phyloP scores from a whole-genome alignment of 2,797 vertebrate species.

The Lates japonicus region DNA sequence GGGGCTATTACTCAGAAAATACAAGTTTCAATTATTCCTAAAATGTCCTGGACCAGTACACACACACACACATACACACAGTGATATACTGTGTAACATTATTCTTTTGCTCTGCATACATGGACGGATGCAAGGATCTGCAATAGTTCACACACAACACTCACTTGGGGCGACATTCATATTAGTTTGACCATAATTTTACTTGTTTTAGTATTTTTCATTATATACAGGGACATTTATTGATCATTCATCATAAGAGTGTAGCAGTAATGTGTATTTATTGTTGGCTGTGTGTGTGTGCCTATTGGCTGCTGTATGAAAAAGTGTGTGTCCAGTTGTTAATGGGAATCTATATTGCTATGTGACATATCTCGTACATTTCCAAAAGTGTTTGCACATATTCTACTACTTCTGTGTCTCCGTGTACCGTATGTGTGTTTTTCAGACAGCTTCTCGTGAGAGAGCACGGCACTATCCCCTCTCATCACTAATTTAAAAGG shows the following conservation, averaged over 20 bases:
- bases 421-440: neutral
- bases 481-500: constrained; percentile 45
- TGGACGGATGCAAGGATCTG: constrained; percentile 23
- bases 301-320: neutral
- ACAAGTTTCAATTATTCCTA: constrained; percentile 63
- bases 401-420: neutral
- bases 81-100: constrained; percentile 22
- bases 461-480: no score
- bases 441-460: neutral
- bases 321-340: neutral
- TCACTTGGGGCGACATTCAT: constrained; percentile 5
- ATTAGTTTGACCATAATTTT: constrained; percentile 49
- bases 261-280: neutral
- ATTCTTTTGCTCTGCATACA: constrained; percentile 17
- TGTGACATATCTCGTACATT: neutral
- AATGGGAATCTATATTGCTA: neutral
- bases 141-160: constrained; percentile 17
- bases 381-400: neutral
- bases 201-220: constrained; percentile 52
- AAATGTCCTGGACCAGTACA: constrained; percentile 25
- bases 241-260: constrained; percentile 39
- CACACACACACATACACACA: neutral
- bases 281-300: neutral
- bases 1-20: constrained; percentile 73
- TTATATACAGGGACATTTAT: constrained; percentile 46